Conservation (phyloP, 2,797 vertebrate species). For the Echiichthys vipera region DNA sequence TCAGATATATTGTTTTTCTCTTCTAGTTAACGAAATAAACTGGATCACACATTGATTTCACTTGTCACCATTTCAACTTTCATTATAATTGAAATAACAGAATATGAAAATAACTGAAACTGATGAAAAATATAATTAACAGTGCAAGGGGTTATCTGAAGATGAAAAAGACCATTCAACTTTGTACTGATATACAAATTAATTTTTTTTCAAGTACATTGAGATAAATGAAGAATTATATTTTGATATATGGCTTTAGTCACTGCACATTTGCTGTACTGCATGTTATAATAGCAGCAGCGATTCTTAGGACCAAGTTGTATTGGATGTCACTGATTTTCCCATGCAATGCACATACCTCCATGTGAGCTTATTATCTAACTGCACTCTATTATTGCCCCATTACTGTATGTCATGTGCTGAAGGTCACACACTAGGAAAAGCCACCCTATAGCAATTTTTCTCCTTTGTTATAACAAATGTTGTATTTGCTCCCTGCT, state of each 20-base stretch:
- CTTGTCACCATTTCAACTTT: background rate
- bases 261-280: background rate
- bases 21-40: background rate
- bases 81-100: background rate
- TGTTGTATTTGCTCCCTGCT: conserved; percentile 17
- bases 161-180: background rate
- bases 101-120: background rate
- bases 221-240: background rate
- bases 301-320: background rate
- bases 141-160: background rate
- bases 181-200: background rate
- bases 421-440: background rate
- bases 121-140: background rate
- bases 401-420: background rate
- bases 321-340: background rate
- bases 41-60: background rate
- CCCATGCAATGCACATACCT: background rate
- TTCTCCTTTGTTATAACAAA: conserved; percentile 10
- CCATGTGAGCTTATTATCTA: background rate
- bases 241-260: background rate
- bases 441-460: background rate
- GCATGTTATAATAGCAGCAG: background rate
- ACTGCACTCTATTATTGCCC: background rate
- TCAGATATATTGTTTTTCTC: background rate
- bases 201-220: background rate